These are phyloP conservation scores for mouse (Mus musculus) DNA, from an alignment of 2,113 vertebrate species.

Conservation along the genomic window DNA sequence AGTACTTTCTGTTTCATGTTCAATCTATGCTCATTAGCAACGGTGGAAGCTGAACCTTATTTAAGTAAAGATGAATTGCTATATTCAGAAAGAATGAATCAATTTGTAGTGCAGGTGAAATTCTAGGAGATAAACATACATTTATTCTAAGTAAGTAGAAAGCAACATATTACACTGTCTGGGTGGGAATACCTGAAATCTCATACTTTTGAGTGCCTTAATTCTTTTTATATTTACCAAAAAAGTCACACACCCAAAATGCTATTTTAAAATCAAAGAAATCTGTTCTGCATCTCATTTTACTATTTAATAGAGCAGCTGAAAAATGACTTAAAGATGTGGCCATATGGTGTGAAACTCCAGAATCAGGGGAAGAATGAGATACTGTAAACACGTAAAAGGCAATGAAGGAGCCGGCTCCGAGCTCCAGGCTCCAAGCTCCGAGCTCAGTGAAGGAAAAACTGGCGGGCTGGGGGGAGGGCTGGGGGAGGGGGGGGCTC, in stretches of 20 bases:
- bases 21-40: slow-evolving; percentile 71
- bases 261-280: slow-evolving; percentile 82
- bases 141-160: slow-evolving; percentile 57
- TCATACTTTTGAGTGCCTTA: slow-evolving; percentile 67
- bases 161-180: background rate
- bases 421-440: background rate
- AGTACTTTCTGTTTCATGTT: slow-evolving; percentile 68
- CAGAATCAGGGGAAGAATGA: slow-evolving; percentile 72
- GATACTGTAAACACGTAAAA: slow-evolving; percentile 71
- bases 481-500: too few species aligned
- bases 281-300: slow-evolving; percentile 81
- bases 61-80: slow-evolving; percentile 71
- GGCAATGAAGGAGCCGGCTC: slow-evolving; percentile 55
- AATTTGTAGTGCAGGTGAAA: slow-evolving; percentile 59
- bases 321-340: slow-evolving; percentile 79
- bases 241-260: slow-evolving; percentile 71
- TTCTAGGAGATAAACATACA: slow-evolving; percentile 51
- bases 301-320: slow-evolving; percentile 77
- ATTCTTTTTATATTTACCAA: slow-evolving; percentile 73
- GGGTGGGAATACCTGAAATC: slow-evolving; percentile 67
- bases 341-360: slow-evolving; percentile 72
- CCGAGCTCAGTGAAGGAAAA: slow-evolving; percentile 68
- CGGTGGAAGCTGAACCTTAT: slow-evolving; percentile 58
- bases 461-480: slow-evolving; percentile 55
- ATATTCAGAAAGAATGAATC: slow-evolving; percentile 66